Evolutionary conservation across 2,888 invertebrate genomes (phyloP), one percentile per base, ranked within the genome.

Genomic region (Noctua fimbriata): DNA sequence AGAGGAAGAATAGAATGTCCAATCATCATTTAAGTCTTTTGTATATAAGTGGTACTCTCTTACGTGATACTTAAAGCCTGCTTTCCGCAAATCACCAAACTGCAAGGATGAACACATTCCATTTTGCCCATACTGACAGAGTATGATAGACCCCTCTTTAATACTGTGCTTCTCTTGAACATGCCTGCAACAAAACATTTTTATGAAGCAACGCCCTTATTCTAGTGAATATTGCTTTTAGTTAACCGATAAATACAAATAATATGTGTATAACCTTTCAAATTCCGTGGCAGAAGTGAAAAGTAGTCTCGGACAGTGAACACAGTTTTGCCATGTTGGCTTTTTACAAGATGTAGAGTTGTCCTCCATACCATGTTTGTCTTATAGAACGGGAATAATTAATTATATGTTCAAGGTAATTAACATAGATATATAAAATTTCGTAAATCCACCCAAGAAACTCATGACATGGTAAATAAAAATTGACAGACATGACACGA

Each of bases 1-100:
- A 74, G 98, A 98, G 74, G 99, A 98, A 73, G 98, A 98, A 95
- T 98, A 99, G 81, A 98, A 97, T n/a, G 98, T 98, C 99, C 99
- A 99, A 93, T 97, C 95, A 91, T 98, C 97, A 80, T 95, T 93
- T 28, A 79, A 87, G 83, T 93, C 92, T 81, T 93, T 94, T 36
- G 93, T 92, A 87, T 93, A 95, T 79, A 97, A 94, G 90, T 98
- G 98, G 89, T 97, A 97, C 91, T 98, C 98, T 82, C 98, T 97
- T 74, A 99, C 98, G 94, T 99, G 99, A 88, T 98, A 98, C 95
- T 98, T 98, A 94, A 99, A 99, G 92, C 99, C 99, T 79, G 98
- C 97, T 95, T 98, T 98, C 85, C 98, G 98, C 81, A 99, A 98
- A 89, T 99, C 99, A 93, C 99, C 99, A 91, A 99, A 97, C n/a